Evolutionary conservation across 1,140 invertebrate genomes (phyloP), one percentile per base, ranked within the genome.

Genomic region (Oreohelix idahoensis): DNA sequence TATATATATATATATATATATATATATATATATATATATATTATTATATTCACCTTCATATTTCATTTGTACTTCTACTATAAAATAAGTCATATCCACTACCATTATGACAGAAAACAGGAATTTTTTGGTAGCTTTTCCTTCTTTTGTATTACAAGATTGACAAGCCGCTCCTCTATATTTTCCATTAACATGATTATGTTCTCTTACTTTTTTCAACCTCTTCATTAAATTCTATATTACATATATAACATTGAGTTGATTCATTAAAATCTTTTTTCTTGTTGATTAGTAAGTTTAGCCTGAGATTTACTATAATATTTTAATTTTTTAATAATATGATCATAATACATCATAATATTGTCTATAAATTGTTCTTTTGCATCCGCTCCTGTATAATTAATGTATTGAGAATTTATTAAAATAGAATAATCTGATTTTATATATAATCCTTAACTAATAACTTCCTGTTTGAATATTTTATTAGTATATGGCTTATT

Each of bases 21-120:
- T n/a, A n/a, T n/a, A n/a, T n/a, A n/a, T n/a, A n/a, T n/a, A n/a
- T n/a, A n/a, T n/a, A n/a, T n/a, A n/a, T n/a, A n/a, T n/a, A n/a
- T 32, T 66, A 32, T 66, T 29, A 66, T 29, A 66, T 8, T 66
- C 29, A 66, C 32, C 29, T 66, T 66, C 63, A 66, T 32, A 66
- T 66, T 23, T 66, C 63, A 66, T 66, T 66, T 11, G 4, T 58
- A 11, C 51, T 58, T 66, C 63, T 15, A 66, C 32, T 23, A 66
- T 66, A 32, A 66, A 66, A 66, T 66, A 66, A 66, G 32, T 66
- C 63, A 66, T 58, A 58, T 58, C 53, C 20, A 58, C 53, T 58
- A 11, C 53, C 53, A 58, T 58, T 58, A 23, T 58, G 53, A 58
- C 5, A 58, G 26, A 58, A 58, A 23, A 58, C 53, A 23, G 53